Evolutionary conservation across 2,113 vertebrate genomes (phyloP), one percentile per base, ranked within the genome.

Genomic region (Brachionichthys hirsutus): DNA sequence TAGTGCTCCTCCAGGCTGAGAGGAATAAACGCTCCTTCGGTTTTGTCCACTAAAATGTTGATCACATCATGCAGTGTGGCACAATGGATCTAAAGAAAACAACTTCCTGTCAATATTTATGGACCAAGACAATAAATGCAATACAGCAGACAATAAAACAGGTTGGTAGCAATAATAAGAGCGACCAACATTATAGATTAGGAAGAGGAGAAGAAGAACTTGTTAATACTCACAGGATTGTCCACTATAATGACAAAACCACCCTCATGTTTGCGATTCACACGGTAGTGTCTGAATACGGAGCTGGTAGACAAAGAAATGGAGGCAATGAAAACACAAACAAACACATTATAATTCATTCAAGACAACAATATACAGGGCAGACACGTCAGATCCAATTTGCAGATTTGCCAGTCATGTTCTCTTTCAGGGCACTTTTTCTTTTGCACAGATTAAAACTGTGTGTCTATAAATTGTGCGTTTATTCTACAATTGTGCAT

Each of bases 221-320:
- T 45, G 14, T 34, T 15, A 38, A 56, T 24, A 85, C 80, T 93
- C 74, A 95, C 94, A 46, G 91, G 92, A 3, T 67, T 64, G 4
- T 94, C 90, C 12, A 95, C 64, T 0, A 91, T 91, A 1, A 94
- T 91, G 53, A 70, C 0, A 36, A 92, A 95, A 9, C 87, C 82
- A 1, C 83, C 55, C 0, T 84, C 80, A 0, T 38, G 50, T 20
- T 44, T 78, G 0, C 12, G 48, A 1, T 41, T 75, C 71, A 95
- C 89, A 0, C 73, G 90, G 77, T 94, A 95, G 83, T 95, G 93
- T 64, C 61, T 91, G 72, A 92, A 61, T 18, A 89, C 20, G 0
- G 83, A 12, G 0, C 69, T 80, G 77, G 69, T 70, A 72, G 42
- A 16, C n/a, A 45, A n/a, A 61, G 13, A 59, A 35, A 58, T 11